phyloP scores from a whole-genome alignment of 2,888 invertebrate genomes.

The Aleiodes alternator region DNA sequence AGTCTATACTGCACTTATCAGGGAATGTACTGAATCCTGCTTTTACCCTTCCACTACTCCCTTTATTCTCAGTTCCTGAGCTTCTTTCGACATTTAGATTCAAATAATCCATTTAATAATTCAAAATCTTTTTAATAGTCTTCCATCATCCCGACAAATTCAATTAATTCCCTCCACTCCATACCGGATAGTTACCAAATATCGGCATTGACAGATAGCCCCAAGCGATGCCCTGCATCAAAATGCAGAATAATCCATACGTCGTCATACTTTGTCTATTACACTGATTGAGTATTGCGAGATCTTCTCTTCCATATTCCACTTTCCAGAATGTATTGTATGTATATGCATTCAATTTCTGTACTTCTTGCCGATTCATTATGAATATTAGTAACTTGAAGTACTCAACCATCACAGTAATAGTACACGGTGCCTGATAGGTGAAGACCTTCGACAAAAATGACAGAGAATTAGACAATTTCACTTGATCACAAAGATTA shows the following conservation, averaged over 20 bases:
- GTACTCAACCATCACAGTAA: constrained; percentile 51
- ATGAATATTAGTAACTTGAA: constrained; percentile 55
- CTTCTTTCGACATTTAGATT: no score
- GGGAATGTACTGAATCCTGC: no score
- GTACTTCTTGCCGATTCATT: constrained; percentile 52
- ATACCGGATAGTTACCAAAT: constrained; percentile 49
- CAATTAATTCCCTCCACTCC: constrained; percentile 1
- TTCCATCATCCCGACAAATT: background rate
- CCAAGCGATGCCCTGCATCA: constrained; percentile 54
- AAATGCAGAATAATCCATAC: constrained; percentile 43
- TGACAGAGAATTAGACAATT: background rate
- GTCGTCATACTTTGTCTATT: constrained; percentile 51
- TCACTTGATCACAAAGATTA: background rate
- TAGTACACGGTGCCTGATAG: constrained; percentile 54
- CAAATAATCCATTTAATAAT: no score
- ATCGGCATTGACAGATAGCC: constrained; percentile 57
- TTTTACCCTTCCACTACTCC: no score
- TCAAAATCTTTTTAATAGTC: no score
- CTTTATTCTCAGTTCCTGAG: no score
- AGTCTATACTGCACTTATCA: no score
- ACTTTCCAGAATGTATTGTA: constrained; percentile 56
- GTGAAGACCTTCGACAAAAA: constrained; percentile 49
- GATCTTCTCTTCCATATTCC: constrained; percentile 51
- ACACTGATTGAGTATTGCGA: constrained; percentile 51
- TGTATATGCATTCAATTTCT: constrained; percentile 57